A percentile compares a stretch with the other conserved stretches of the same genome.
Evolutionary conservation across 2,797 vertebrate species (phyloP).

Genomic region (Morus bassanus): DNA sequence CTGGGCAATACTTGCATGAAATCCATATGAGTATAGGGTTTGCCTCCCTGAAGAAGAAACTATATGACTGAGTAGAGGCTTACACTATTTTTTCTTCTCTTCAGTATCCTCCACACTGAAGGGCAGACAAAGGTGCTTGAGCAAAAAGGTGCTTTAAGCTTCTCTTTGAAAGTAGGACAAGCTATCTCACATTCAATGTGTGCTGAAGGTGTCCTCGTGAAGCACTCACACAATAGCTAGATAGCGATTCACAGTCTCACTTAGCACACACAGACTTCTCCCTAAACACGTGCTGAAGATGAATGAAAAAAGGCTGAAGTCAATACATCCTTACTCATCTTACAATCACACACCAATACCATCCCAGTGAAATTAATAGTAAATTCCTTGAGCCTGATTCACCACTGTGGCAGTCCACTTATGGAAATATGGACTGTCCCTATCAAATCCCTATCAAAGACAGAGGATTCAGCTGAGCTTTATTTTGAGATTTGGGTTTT

Average conservation of each 20-base stretch:
- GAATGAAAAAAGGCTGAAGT: slow-evolving; percentile 8
- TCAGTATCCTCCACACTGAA: neutral
- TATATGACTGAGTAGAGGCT: neutral
- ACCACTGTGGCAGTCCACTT: neutral
- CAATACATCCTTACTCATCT: neutral
- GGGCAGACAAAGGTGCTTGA: neutral
- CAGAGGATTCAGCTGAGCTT: neutral
- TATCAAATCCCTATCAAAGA: neutral
- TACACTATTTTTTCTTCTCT: neutral
- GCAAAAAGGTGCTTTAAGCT: neutral
- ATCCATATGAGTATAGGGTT: neutral
- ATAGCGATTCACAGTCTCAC: neutral
- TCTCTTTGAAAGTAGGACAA: slow-evolving; percentile 1
- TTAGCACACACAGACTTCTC: neutral
- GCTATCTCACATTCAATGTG: neutral
- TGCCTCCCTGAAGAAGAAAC: neutral
- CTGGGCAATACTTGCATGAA: neutral
- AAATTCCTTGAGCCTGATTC: neutral
- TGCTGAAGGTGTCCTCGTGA: neutral
- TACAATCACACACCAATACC: neutral
- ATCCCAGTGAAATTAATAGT: neutral
- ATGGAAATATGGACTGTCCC: neutral
- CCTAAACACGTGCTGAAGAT: neutral
- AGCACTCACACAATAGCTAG: neutral
- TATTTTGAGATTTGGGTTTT: neutral